Evolutionary conservation across 2,113 vertebrate genomes (phyloP), one percentile per base, ranked within the genome.

Genomic region (Charadrius vociferus): DNA sequence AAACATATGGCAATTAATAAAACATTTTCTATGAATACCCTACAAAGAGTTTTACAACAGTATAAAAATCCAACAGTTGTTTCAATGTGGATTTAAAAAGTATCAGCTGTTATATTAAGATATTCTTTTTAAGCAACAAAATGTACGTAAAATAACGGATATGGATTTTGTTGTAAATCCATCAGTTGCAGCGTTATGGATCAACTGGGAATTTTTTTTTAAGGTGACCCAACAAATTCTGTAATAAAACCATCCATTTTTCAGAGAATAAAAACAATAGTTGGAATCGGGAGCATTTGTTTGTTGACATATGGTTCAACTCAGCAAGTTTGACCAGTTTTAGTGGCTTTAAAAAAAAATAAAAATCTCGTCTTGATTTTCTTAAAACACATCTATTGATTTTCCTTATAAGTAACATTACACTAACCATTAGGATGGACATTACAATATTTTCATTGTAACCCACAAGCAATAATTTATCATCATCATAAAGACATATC

Each of bases 1-100:
- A 99, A 99, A 99, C 99, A 99, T 99, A 99, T 99, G 99, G 98
- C 98, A 99, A 99, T 99, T 99, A 99, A 99, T 99, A 99, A 99
- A 99, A 99, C 99, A 99, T 99, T 99, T 99, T 99, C 98, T 98
- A 98, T 99, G 99, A 99, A 99, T 99, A 99, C 99, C 98, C 99
- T 98, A 99, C 99, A 99, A 99, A 99, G 99, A 98, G 98, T 98
- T 98, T 98, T 98, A 98, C 98, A 98, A 98, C 97, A 96, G 98
- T 98, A 98, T 98, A 99, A 99, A 98, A 97, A 98, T 97, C 97
- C 97, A 98, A 98, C 97, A 99, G 98, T 98, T 99, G 98, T 99
- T 98, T 99, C 98, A 98, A 98, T 98, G 98, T 98, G 97, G 98
- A 98, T 98, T 98, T 98, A 98, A 98, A 98, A 98, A 98, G 98